Evolutionary conservation across 1,140 invertebrate genomes (phyloP), one percentile per base, ranked within the genome.

Genomic region (Pseudachorutes palmiensis): DNA sequence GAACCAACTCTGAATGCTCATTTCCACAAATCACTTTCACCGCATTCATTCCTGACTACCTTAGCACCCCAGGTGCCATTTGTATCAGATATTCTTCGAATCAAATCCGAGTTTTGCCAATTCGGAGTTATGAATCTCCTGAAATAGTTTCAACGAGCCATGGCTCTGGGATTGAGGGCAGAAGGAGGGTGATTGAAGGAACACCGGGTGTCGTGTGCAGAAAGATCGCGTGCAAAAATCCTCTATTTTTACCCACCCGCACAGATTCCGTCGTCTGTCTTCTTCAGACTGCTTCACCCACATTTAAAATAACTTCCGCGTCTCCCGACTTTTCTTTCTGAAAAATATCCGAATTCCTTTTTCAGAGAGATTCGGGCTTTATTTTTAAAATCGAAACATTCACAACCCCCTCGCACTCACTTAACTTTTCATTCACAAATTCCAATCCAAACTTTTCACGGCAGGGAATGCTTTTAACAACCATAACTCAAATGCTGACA

Each of bases 201-300:
- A 41, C 36, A 9, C 36, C 36, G 5, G 19, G 5, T 5, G 51
- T 55, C 64, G 64, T 65, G 64, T 65, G 64, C 64, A 65, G 31
- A 24, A 33, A 55, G n/a, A 16, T 65, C 49, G 64, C 49, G 64
- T 65, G 64, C 64, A 65, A 65, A 64, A 65, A 65, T 45, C 51
- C 57, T 29, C 45, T 65, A 65, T 65, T 65, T 65, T 65, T 55
- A 55, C 26, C 51, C 51, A 55, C n/a, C n/a, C n/a, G n/a, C n/a
- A n/a, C n/a, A 24, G 51, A 55, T 55, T 55, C 24, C 24, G n/a
- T n/a, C 12, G 51, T 24, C 51, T 55, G 24, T 55, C 51, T 55
- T 55, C 24, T 55, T 5, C 9, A 19, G 24, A 26, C 51, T 26
- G 3, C 51, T 55, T 55, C 51, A 55, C 51, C 51, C 51, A 55